Percentiles rank a stretch among this genome's conserved stretches.
Evolutionary conservation across 2,113 vertebrate genomes (phyloP).

Genomic region (Crypturellus undulatus): DNA sequence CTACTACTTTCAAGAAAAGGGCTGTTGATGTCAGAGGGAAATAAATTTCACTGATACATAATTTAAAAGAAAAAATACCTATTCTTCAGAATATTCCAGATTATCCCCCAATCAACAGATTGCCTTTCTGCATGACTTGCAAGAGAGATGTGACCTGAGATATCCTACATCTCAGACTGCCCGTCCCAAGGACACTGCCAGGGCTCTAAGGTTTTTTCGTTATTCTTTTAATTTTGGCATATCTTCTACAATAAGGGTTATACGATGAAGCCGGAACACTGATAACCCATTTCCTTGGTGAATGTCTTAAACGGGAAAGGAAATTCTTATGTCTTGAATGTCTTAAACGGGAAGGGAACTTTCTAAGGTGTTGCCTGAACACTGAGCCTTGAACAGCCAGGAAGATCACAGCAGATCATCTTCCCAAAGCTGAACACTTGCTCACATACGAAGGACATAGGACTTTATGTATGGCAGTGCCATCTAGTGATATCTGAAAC

Average conservation of each 20-base stretch:
- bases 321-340: too few relatives aligned
- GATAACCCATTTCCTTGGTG: background rate
- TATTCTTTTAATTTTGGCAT: background rate
- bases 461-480: background rate
- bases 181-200: background rate
- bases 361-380: background rate
- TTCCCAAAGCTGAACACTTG: background rate
- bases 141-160: background rate
- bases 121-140: background rate
- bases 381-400: background rate
- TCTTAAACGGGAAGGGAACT: too few relatives aligned
- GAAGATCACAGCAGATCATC: background rate
- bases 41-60: background rate
- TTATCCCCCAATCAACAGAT: background rate
- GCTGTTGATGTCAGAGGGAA: background rate
- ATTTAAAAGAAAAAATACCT: background rate
- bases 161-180: background rate
- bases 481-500: background rate
- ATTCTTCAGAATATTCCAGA: background rate
- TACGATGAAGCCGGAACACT: background rate
- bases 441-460: background rate
- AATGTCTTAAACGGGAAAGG: background rate
- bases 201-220: rapidly evolving
- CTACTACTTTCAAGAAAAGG: background rate
- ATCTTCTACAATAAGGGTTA: background rate